Base-by-base conservation (phyloP, 2,797 vertebrate species). In the Orientallactaga sibirica region DNA sequence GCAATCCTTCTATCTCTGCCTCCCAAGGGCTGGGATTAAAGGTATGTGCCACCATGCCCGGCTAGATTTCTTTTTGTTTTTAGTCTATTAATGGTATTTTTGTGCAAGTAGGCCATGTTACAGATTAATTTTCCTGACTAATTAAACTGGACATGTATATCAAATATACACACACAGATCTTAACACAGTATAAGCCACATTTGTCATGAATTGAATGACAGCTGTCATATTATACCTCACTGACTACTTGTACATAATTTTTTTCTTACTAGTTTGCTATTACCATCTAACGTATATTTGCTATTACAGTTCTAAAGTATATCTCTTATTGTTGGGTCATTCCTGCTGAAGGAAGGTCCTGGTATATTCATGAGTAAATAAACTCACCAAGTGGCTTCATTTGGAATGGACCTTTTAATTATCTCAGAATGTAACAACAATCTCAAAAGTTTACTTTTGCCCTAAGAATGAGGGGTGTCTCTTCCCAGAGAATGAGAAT, bases 401-500 rank as follows among this genome's bases (percentile, higher is more conserved):
- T 52, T 14, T 92, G 82, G n/a, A 87, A 37, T 94, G 12, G 37
- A 48, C 22, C 77, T 73, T 90, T 48, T 68, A 77, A 74, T 95
- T 41, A 82, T 81, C 62, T 41, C 27, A 88, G 48, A 48, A 67
- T 87, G 48, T 90, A 76, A 92, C 19, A 93, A 11, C 22, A 52
- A 76, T 79, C 62, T 64, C 61, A 90, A 71, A 81, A 73, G 11
- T 94, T 78, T 52, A 62, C 18, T 83, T 83, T 84, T 10, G 79
- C 29, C 22, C 14, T 87, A 55, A 83, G 71, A 80, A 74, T 70
- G 25, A 83, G 12, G 71, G 43, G 7, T 90, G 15, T 79, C 67
- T 77, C 71, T 88, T 22, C 43, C 70, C 75, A 89, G 81, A 81
- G 33, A 85, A 84, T 80, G n/a, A 86, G 29, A 91, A 66, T 92